Conservation (phyloP, 2,113 vertebrate genomes). For the Salvelinus namaycush region DNA sequence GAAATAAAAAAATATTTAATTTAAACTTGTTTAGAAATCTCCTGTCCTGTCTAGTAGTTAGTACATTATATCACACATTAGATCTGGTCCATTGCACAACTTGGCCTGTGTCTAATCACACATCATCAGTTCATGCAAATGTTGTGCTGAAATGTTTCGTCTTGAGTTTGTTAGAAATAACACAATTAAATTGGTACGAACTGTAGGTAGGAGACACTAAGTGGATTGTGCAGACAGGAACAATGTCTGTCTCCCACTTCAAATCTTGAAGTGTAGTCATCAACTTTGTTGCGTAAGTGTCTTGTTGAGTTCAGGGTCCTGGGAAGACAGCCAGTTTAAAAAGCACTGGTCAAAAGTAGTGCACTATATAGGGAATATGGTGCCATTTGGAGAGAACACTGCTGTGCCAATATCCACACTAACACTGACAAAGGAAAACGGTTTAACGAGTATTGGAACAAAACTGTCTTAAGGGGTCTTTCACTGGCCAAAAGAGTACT, state of each 20-base stretch:
- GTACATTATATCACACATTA: too few species aligned
- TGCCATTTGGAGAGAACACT: constrained; percentile 22
- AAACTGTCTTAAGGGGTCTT: constrained; percentile 40
- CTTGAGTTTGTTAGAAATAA: too few species aligned
- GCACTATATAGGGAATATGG: too few species aligned
- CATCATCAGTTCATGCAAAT: too few species aligned
- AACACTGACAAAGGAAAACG: constrained; percentile 5
- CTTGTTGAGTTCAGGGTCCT: constrained; percentile 47
- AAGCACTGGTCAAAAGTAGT: neutral
- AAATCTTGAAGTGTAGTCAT: neutral
- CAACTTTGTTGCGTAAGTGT: constrained; percentile 12
- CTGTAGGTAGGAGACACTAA: too few species aligned
- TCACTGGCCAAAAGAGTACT: constrained; percentile 10
- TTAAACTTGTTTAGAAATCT: constrained; percentile 10
- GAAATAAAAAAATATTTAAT: constrained; percentile 50
- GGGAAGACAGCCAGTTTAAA: constrained; percentile 48
- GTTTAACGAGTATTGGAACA: neutral
- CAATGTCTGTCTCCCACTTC: too few species aligned
- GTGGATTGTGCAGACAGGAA: too few species aligned
- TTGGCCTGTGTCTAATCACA: too few species aligned
- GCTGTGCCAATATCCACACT: constrained; percentile 20
- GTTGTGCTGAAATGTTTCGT: too few species aligned
- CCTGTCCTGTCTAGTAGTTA: too few species aligned
- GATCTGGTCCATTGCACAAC: too few species aligned
- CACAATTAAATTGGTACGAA: too few species aligned